These are phyloP conservation scores for Cheilosia variabilis DNA, from an alignment of 2,888 invertebrate species.

Conservation along the genomic window DNA sequence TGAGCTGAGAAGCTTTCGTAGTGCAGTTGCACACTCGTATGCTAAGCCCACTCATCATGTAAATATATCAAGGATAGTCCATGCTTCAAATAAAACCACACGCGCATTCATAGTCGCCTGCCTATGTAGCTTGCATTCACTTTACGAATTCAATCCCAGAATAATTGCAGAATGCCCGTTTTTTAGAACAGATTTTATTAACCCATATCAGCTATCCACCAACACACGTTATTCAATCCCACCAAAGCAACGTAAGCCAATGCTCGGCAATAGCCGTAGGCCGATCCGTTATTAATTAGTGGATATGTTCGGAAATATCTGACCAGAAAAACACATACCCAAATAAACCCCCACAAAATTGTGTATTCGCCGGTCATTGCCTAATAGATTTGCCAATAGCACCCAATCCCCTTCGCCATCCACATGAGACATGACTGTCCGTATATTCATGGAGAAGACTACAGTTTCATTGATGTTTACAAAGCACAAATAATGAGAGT, in stretches of 20 bases:
- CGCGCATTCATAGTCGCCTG: too few relatives aligned
- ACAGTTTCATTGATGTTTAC: conserved; percentile 65
- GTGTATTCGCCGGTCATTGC: conserved; percentile 45
- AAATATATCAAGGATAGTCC: too few relatives aligned
- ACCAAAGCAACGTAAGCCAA: conserved; percentile 32
- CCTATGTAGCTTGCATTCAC: too few relatives aligned
- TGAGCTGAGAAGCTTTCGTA: too few relatives aligned
- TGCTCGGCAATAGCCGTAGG: conserved; percentile 27
- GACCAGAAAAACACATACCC: conserved; percentile 28
- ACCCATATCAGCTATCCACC: not conserved
- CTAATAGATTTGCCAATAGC: conserved; percentile 66
- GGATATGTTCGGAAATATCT: conserved; percentile 36
- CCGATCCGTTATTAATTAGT: conserved; percentile 57
- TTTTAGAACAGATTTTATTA: too few relatives aligned
- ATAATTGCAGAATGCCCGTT: too few relatives aligned
- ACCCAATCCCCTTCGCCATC: conserved; percentile 26
- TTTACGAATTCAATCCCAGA: too few relatives aligned
- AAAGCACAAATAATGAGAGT: conserved; percentile 65
- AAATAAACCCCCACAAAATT: not conserved
- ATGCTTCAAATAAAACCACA: too few relatives aligned
- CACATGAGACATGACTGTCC: not conserved
- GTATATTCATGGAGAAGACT: conserved; percentile 4
- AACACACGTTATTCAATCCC: conserved; percentile 16
- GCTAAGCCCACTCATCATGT: too few relatives aligned
- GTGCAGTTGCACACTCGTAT: too few relatives aligned